Evolutionary conservation across 2,888 invertebrate species (phyloP).

Genomic region (Resseliella maxima): DNA sequence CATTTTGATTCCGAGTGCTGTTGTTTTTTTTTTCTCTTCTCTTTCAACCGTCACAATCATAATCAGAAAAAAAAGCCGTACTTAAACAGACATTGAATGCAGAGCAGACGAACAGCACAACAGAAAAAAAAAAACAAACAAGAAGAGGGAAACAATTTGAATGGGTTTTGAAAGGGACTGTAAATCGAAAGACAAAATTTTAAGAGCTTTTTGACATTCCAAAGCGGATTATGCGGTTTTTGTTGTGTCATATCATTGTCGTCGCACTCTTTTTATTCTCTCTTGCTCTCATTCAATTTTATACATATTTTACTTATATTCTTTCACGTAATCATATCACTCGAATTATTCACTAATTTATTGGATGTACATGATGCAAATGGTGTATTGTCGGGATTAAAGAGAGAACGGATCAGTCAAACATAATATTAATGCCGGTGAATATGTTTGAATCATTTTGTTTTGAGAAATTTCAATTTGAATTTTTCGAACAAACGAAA

Average conservation of each 20-base stretch:
- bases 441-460: background rate
- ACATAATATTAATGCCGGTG: background rate
- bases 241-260: slow-evolving; percentile 45
- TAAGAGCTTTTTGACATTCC: slow-evolving; percentile 51
- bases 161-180: background rate
- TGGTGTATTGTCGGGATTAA: background rate
- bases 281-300: background rate
- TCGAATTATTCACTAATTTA: slow-evolving; percentile 28
- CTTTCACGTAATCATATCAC: background rate
- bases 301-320: background rate
- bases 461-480: no score
- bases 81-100: slow-evolving; percentile 24
- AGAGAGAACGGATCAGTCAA: background rate
- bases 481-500: no score
- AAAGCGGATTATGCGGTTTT: slow-evolving; percentile 41
- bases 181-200: slow-evolving; percentile 9
- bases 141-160: background rate
- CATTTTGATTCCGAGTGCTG: slow-evolving; percentile 1
- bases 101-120: background rate
- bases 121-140: background rate
- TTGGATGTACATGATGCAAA: background rate
- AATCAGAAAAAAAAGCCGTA: slow-evolving; percentile 26
- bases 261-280: background rate
- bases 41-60: slow-evolving; percentile 19
- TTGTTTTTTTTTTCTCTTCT: background rate